Evolutionary conservation across 2,113 vertebrate genomes (phyloP).

Genomic region (Lota lota): DNA sequence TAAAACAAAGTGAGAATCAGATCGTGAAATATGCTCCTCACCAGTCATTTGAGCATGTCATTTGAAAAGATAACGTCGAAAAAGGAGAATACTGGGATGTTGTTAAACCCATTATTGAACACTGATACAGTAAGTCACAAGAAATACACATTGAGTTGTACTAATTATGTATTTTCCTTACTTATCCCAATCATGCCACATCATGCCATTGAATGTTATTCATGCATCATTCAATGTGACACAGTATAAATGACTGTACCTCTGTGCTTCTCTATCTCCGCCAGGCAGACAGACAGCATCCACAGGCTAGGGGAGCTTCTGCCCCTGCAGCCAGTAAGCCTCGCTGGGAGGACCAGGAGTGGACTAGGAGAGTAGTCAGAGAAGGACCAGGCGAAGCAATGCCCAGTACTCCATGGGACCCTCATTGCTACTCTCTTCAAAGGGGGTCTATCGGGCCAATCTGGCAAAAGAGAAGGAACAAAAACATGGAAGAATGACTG

Average conservation of each 20-base stretch:
- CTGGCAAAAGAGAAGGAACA: slow-evolving; percentile 5
- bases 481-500: too few relatives aligned
- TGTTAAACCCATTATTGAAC: too few relatives aligned
- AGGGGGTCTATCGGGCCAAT: slow-evolving; percentile 1
- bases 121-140: too few relatives aligned
- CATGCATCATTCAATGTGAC: neutral
- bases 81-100: neutral
- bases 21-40: neutral
- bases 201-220: too few relatives aligned
- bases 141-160: neutral
- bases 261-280: slow-evolving; percentile 70
- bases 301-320: slow-evolving; percentile 46
- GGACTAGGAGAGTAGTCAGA: slow-evolving; percentile 33
- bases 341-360: slow-evolving; percentile 21
- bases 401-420: slow-evolving; percentile 28
- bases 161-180: neutral
- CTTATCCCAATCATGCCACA: neutral
- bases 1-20: slow-evolving; percentile 2
- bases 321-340: slow-evolving; percentile 32
- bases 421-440: slow-evolving; percentile 44
- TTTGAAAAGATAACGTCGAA: too few relatives aligned
- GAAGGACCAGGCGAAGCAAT: slow-evolving; percentile 35
- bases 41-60: too few relatives aligned
- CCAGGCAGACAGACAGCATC: slow-evolving; percentile 65
- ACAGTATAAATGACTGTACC: slow-evolving; percentile 25